phyloP scores from a whole-genome alignment of 2,888 invertebrate species.

The Sminthurides aquaticus region DNA sequence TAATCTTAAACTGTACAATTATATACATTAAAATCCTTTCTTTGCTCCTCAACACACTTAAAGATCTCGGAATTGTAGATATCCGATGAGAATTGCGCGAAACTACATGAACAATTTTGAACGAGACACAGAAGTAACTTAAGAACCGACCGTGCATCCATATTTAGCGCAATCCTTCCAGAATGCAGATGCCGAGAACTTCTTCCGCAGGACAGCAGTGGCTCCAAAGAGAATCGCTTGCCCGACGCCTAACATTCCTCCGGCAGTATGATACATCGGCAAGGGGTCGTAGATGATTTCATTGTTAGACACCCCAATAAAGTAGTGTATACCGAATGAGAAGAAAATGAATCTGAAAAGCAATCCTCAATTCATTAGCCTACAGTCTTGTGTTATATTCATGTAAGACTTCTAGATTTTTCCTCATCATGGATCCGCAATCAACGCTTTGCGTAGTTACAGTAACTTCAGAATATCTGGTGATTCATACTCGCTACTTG shows the following conservation, averaged over 20 bases:
- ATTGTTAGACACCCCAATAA: slow-evolving; percentile 45
- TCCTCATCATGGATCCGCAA: background rate
- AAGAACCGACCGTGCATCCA: slow-evolving; percentile 51
- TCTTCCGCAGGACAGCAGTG: slow-evolving; percentile 51
- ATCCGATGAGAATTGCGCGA: too few species aligned
- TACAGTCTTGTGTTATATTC: background rate
- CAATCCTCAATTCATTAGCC: slow-evolving; percentile 6
- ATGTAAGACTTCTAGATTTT: background rate
- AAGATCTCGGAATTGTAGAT: too few species aligned
- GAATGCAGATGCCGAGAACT: slow-evolving; percentile 55
- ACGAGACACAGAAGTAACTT: background rate
- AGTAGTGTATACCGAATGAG: slow-evolving; percentile 44
- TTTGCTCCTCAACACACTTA: too few species aligned
- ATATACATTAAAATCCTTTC: slow-evolving; percentile 2
- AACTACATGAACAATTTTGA: background rate
- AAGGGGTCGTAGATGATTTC: slow-evolving; percentile 54
- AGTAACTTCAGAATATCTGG: too few species aligned
- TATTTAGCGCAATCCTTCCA: slow-evolving; percentile 54
- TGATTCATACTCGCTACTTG: too few species aligned
- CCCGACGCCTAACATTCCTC: slow-evolving; percentile 50
- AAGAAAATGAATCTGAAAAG: slow-evolving; percentile 42
- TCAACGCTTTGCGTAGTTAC: too few species aligned
- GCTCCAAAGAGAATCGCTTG: slow-evolving; percentile 47
- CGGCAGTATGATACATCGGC: slow-evolving; percentile 57
- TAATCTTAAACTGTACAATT: background rate